Percentiles rank a stretch among this genome's conserved stretches.
phyloP scores from a whole-genome alignment of 2,113 vertebrate genomes.

The Phalacrocorax aristotelis region DNA sequence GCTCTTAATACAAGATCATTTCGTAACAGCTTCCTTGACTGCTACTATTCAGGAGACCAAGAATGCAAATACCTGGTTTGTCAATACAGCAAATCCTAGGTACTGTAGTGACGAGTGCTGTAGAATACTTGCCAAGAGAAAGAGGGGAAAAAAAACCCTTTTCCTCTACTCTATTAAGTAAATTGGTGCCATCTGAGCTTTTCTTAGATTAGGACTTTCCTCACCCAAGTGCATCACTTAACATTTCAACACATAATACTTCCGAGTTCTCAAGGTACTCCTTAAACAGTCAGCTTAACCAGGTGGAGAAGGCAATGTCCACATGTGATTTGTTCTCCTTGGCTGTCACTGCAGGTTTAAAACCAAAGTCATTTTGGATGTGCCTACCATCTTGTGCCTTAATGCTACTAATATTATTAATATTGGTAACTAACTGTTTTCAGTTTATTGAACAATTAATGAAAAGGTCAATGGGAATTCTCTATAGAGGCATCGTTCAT shows the following conservation, averaged over 20 bases:
- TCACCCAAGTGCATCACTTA: constrained; percentile 12
- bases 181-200: constrained; percentile 19
- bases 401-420: constrained; percentile 1
- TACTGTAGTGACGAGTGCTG: neutral
- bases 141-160: neutral
- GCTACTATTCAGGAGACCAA: neutral
- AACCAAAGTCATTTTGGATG: neutral
- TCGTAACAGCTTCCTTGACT: neutral
- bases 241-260: neutral
- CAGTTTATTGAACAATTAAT: constrained; percentile 48
- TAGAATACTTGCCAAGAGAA: neutral
- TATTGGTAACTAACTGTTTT: constrained; percentile 15
- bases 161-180: neutral
- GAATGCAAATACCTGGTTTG: neutral
- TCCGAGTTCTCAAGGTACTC: constrained; percentile 26
- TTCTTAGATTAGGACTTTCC: constrained; percentile 14
- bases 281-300: constrained; percentile 13
- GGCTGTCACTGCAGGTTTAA: neutral
- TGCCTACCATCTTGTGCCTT: neutral
- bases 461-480: constrained; percentile 45
- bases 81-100: neutral
- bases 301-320: constrained; percentile 6
- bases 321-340: neutral
- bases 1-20: neutral
- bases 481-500: neutral